Base-by-base conservation (phyloP, 2,888 invertebrate species). In the Chymomyza caudatula region DNA sequence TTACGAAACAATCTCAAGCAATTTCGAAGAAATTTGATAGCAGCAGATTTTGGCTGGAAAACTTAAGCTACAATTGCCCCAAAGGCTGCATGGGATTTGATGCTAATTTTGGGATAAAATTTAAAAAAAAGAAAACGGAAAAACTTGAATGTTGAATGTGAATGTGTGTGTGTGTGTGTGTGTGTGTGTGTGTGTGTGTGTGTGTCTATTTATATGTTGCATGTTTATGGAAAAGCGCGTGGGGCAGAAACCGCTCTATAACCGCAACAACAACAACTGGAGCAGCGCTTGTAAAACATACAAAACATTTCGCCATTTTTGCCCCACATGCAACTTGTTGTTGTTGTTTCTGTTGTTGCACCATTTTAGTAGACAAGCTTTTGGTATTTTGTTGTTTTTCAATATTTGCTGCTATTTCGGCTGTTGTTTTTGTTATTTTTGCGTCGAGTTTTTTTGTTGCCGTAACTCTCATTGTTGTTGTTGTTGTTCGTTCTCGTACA, bases 231-330 rank as follows among this genome's bases (percentile, higher is more conserved):
- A 78, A 60, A 59, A 44, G 29, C 51, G 23, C 47, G 44, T 63
- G 61, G 63, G 54, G 61, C 52, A 54, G 61, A 71, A 78, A 68
- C 65, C 69, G 37, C 66, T 54, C 49, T 55, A 58, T 60, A 55
- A 37, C 59, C 17, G 25, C 60, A 44, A 17, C 37, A 60, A 60
- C 60, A 37, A 15, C 51, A 20, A 47, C 15, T 63, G 37, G 23
- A 57, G 37, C 61, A 71, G 67, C 43, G 60, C 58, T 63, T 71
- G 71, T 71, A 58, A 69, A 76, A 62, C 69, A 73, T 57, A 66
- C 67, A 72, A 54, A 52, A 59, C 49, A 37, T 15, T 42, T 6
- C 42, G 11, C 56, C 11, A 60, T 49, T 13, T n/a, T 43, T 11
- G 29, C 52, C 15, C 6, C 15, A 47, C 11, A 17, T 47, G 47